Percentiles rank a stretch among this genome's conserved stretches.
phyloP scores from a whole-genome alignment of 2,888 invertebrate genomes.

The Drosophila meridiana region DNA sequence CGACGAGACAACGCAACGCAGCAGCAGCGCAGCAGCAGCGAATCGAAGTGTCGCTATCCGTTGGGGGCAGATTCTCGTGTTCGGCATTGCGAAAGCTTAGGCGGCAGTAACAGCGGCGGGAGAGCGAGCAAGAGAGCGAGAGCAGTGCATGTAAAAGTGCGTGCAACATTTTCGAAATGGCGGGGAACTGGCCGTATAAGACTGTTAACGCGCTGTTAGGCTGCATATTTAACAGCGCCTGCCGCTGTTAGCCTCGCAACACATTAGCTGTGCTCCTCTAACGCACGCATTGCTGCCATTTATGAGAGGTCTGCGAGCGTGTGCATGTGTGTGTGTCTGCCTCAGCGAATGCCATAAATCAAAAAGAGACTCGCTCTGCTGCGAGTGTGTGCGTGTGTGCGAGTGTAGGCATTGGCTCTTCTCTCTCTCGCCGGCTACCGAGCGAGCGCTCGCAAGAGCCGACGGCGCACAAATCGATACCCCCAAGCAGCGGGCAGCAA shows the following conservation, averaged over 20 bases:
- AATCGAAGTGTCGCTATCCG: slow-evolving; percentile 65
- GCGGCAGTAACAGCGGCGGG: slow-evolving; percentile 24
- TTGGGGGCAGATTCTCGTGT: slow-evolving; percentile 46
- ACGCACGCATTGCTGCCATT: slow-evolving; percentile 46
- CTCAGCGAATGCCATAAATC: slow-evolving; percentile 50
- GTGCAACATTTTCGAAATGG: slow-evolving; percentile 65
- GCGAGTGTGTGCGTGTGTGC: slow-evolving; percentile 1
- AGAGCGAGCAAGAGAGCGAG: slow-evolving; percentile 23
- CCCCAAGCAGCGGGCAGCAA: slow-evolving; percentile 29
- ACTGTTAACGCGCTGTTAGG: slow-evolving; percentile 52
- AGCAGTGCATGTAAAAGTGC: slow-evolving; percentile 31
- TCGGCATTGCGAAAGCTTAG: slow-evolving; percentile 59
- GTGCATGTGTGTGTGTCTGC: slow-evolving; percentile 20
- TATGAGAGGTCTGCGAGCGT: slow-evolving; percentile 31
- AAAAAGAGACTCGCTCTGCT: slow-evolving; percentile 44
- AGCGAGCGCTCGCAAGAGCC: slow-evolving; percentile 42
- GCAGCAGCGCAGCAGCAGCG: slow-evolving; percentile 58
- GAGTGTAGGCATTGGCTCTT: slow-evolving; percentile 3
- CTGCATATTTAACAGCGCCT: slow-evolving; percentile 28
- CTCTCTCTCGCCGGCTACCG: slow-evolving; percentile 44
- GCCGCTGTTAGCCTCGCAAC: slow-evolving; percentile 29
- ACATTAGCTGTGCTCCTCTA: slow-evolving; percentile 61
- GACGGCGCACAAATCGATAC: slow-evolving; percentile 58
- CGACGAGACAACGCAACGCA: slow-evolving; percentile 39
- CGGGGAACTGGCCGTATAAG: slow-evolving; percentile 69